Evolutionary conservation across 2,888 invertebrate genomes (phyloP).

Genomic region (Chirona hameri): DNA sequence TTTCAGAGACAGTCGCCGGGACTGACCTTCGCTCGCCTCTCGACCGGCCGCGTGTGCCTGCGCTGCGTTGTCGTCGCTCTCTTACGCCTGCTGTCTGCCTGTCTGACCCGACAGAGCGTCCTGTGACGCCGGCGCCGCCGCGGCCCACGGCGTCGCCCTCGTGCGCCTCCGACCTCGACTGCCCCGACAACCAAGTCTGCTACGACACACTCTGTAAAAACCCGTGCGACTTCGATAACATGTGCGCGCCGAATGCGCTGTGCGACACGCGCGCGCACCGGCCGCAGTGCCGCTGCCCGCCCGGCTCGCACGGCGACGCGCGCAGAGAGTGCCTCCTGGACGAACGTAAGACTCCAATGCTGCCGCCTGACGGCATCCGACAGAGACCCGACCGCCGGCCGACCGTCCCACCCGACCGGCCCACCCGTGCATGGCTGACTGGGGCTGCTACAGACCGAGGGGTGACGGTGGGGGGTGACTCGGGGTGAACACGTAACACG

Average conservation of each 20-base stretch:
- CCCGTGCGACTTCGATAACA: conserved; percentile 48
- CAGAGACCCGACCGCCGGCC: neutral
- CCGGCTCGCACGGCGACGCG: conserved; percentile 71
- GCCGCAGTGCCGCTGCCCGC: conserved; percentile 69
- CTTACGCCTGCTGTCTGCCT: neutral
- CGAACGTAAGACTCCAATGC: neutral
- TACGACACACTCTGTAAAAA: conserved; percentile 62
- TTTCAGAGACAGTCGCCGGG: neutral
- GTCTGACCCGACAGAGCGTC: neutral
- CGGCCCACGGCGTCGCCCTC: conserved; percentile 43
- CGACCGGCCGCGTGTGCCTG: neutral
- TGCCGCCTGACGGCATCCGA: neutral
- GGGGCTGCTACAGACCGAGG: too few relatives aligned
- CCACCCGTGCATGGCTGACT: too few relatives aligned
- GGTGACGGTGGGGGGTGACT: too few relatives aligned
- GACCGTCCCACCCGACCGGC: neutral
- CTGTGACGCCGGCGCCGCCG: neutral
- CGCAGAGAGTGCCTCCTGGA: conserved; percentile 46
- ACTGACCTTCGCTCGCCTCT: neutral
- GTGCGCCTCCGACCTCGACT: conserved; percentile 75
- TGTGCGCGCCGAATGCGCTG: conserved; percentile 69
- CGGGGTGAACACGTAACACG: too few relatives aligned
- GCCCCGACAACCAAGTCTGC: conserved; percentile 72
- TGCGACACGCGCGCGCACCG: conserved; percentile 71
- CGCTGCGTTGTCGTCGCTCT: neutral